phyloP scores from a whole-genome alignment of 2,888 invertebrate genomes.

The Xestobium rufovillosum region DNA sequence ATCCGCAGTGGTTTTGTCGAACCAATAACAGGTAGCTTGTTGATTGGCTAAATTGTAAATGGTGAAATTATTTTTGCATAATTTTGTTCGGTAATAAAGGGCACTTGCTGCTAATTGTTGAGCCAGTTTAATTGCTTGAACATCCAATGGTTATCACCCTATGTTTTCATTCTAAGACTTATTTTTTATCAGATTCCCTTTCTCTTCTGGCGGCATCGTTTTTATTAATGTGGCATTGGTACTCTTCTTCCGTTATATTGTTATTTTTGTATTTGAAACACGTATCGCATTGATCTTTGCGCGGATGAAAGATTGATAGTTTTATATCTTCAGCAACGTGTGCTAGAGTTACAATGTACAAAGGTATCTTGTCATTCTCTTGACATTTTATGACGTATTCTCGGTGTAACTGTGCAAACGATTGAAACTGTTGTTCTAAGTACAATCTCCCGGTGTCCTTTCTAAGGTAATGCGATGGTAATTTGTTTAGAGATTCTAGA shows the following conservation, averaged over 20 bases:
- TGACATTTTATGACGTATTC: conserved; percentile 9
- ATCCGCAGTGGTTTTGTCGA: conserved; percentile 1
- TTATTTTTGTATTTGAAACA: conserved; percentile 22
- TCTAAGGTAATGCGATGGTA: no score
- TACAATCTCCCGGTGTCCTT: no score
- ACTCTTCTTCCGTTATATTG: conserved; percentile 23
- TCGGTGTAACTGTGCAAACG: conserved; percentile 9
- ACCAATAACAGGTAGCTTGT: conserved; percentile 4
- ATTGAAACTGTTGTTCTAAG: conserved; percentile 12
- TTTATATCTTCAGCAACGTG: no score
- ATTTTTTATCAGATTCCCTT: conserved; percentile 23
- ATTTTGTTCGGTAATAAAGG: conserved; percentile 28
- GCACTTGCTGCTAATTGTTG: conserved; percentile 15
- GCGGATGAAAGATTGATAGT: no score
- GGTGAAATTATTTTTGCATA: conserved; percentile 17
- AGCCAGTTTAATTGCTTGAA: conserved; percentile 19
- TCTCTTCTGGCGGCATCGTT: conserved; percentile 24
- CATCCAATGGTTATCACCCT: conserved; percentile 23
- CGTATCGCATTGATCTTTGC: conserved; percentile 22
- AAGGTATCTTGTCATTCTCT: no score
- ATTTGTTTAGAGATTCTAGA: no score
- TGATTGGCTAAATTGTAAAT: conserved; percentile 1
- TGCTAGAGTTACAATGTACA: no score
- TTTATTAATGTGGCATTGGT: conserved; percentile 16
- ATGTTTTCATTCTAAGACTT: conserved; percentile 16